Percentiles rank a stretch among this genome's conserved stretches.
These are phyloP conservation scores for Ochotona princeps DNA, from an alignment of 2,113 vertebrate species.

Conservation along the genomic window DNA sequence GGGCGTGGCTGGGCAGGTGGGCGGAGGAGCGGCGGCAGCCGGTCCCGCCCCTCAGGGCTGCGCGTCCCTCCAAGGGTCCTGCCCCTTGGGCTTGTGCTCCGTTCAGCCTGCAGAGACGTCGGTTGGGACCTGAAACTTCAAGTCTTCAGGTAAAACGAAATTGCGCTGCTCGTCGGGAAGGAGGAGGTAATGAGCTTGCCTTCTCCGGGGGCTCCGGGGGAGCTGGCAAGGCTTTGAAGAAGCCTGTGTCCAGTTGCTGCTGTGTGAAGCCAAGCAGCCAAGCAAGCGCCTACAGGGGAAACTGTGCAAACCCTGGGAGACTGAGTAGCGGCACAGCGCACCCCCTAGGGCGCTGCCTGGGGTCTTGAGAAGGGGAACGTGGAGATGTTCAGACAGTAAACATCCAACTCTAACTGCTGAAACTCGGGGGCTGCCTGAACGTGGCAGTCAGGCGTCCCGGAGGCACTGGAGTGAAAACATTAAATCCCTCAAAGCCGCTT, in stretches of 20 bases:
- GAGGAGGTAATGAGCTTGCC: not conserved
- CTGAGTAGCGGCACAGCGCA: not conserved
- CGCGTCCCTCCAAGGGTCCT: not conserved
- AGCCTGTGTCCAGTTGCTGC: not conserved
- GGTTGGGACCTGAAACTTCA: not conserved
- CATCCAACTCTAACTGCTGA: not conserved
- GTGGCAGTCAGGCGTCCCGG: not conserved
- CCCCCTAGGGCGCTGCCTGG: too few species aligned
- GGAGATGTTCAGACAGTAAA: too few species aligned
- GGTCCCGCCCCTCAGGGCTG: not conserved
- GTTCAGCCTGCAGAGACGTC: accelerated
- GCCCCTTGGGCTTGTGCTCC: accelerated
- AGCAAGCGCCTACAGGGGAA: not conserved
- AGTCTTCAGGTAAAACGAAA: constrained; percentile 41
- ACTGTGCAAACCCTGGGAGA: not conserved
- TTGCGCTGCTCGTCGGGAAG: not conserved
- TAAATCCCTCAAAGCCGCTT: not conserved
- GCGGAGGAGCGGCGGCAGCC: not conserved
- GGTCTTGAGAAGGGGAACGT: too few species aligned
- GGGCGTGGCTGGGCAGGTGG: not conserved
- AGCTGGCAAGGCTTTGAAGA: not conserved
- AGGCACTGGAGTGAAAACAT: not conserved
- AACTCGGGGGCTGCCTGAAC: not conserved
- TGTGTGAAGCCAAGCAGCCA: not conserved
- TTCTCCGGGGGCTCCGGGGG: not conserved